These are phyloP conservation scores for Octopus sinensis DNA, from an alignment of 1,140 invertebrate genomes.

Conservation along the genomic window DNA sequence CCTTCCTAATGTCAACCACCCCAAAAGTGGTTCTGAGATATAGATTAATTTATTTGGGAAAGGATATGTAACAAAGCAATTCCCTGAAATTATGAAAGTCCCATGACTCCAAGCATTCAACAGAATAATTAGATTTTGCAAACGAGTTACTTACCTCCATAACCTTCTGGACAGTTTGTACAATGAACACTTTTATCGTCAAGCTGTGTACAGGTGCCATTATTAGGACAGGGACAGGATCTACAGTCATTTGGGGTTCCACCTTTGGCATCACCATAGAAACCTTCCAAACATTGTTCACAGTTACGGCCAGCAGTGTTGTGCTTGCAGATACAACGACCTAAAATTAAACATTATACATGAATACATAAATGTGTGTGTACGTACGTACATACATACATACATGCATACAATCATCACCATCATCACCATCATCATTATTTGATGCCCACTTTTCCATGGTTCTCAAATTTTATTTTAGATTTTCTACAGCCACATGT, in stretches of 20 bases:
- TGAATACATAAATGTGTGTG: neutral
- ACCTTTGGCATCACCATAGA: constrained; percentile 87
- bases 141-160: constrained; percentile 70
- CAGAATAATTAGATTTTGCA: neutral
- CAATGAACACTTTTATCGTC: constrained; percentile 79
- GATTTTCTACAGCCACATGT: no score
- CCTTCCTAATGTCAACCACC: no score
- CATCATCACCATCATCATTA: no score
- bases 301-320: constrained; percentile 95
- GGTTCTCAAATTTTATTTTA: no score
- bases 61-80: no score
- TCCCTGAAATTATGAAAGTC: neutral
- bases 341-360: constrained; percentile 56
- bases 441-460: no score
- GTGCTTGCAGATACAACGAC: constrained; percentile 92
- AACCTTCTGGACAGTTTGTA: constrained; percentile 88
- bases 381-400: neutral
- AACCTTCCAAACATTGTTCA: constrained; percentile 87
- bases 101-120: neutral
- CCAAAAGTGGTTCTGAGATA: no score
- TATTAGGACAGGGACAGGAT: constrained; percentile 89
- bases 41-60: no score
- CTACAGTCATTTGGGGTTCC: constrained; percentile 87
- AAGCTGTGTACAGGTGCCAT: constrained; percentile 86
- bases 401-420: no score